Percentiles rank a stretch among this genome's conserved stretches.
phyloP scores from a whole-genome alignment of 2,888 invertebrate species.

The Plemyria rubiginata region DNA sequence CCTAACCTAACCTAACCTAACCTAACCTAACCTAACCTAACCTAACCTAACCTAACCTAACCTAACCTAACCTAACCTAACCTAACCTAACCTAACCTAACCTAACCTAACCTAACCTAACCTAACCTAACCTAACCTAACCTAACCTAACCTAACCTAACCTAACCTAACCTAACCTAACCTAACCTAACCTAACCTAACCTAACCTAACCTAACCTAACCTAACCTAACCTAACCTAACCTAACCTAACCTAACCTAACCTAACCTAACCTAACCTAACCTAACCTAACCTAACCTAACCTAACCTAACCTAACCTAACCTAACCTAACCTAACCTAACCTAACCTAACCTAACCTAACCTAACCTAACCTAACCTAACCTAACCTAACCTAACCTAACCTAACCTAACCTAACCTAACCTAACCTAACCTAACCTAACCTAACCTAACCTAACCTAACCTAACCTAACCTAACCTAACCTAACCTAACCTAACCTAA shows the following conservation, averaged over 20 bases:
- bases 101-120: conserved; percentile 44
- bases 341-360: too few species aligned
- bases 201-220: conserved; percentile 47
- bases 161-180: conserved; percentile 36
- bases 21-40: conserved; percentile 44
- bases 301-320: conserved; percentile 46
- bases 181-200: conserved; percentile 36
- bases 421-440: conserved; percentile 24
- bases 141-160: conserved; percentile 37
- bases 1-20: conserved; percentile 42
- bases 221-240: conserved; percentile 42
- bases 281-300: conserved; percentile 46
- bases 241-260: conserved; percentile 46
- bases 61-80: conserved; percentile 40
- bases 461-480: too few species aligned
- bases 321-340: too few species aligned
- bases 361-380: too few species aligned
- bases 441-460: conserved; percentile 39
- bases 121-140: conserved; percentile 40
- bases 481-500: conserved; percentile 43
- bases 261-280: conserved; percentile 43
- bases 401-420: conserved; percentile 7
- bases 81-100: conserved; percentile 45
- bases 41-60: conserved; percentile 41
- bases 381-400: too few species aligned